phyloP scores from a whole-genome alignment of 1,140 invertebrate species.

The Limonius californicus region DNA sequence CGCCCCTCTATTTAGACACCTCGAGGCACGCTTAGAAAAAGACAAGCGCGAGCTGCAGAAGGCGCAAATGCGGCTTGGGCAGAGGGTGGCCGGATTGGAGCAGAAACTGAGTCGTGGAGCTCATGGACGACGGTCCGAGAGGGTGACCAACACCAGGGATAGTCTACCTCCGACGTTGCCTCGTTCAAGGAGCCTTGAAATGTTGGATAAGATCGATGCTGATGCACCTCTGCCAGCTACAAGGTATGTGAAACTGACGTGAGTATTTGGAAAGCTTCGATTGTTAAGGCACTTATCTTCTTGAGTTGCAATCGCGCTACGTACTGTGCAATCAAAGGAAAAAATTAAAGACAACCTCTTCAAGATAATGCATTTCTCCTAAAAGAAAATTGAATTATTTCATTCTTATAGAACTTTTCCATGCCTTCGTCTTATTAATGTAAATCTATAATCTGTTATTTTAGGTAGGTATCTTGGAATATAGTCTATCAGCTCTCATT shows the following conservation, averaged over 20 bases:
- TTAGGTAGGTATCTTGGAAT: too few relatives aligned
- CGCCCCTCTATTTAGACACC: constrained; percentile 77
- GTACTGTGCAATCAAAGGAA: too few relatives aligned
- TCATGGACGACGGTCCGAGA: constrained; percentile 57
- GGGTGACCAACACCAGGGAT: constrained; percentile 51
- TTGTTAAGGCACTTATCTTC: background rate
- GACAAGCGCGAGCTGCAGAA: constrained; percentile 82
- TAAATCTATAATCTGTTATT: too few relatives aligned
- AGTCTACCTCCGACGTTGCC: constrained; percentile 56
- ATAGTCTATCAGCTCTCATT: too few relatives aligned
- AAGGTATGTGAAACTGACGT: constrained; percentile 27
- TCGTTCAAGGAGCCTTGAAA: constrained; percentile 60
- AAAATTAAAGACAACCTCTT: too few relatives aligned
- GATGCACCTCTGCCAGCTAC: constrained; percentile 33
- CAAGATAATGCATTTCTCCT: too few relatives aligned
- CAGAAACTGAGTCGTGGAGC: constrained; percentile 62
- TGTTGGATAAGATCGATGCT: constrained; percentile 50
- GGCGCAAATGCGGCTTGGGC: constrained; percentile 73
- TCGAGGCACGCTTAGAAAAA: constrained; percentile 79
- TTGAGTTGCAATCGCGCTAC: too few relatives aligned
- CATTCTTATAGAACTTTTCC: too few relatives aligned
- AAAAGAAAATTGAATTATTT: too few relatives aligned
- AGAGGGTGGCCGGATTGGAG: constrained; percentile 74
- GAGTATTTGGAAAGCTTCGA: too few relatives aligned
- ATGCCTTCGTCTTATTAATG: too few relatives aligned